Conservation (phyloP, 2,797 vertebrate genomes). For the Aplochiton taeniatus region DNA sequence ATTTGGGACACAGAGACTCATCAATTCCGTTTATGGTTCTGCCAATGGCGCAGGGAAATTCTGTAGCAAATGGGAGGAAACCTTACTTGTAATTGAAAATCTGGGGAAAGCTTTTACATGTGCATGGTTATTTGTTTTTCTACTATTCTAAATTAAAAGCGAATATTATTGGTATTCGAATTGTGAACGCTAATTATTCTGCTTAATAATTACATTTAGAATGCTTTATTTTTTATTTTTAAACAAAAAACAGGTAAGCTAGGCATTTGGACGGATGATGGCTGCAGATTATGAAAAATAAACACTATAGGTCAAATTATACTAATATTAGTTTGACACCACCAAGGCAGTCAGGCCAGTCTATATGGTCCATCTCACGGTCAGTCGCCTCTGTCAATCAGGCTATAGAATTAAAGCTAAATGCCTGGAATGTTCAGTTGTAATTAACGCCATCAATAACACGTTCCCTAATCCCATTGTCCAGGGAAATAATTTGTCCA, state of each 20-base stretch:
- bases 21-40: constrained; percentile 59
- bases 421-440: not conserved
- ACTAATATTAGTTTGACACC: too few species aligned
- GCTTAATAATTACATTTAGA: too few species aligned
- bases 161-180: too few species aligned
- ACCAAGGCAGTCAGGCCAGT: too few species aligned
- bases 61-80: constrained; percentile 41
- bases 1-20: constrained; percentile 34
- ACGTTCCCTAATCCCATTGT: constrained; percentile 4
- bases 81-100: constrained; percentile 28
- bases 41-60: constrained; percentile 38
- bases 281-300: too few species aligned
- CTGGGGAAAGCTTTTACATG: constrained; percentile 1
- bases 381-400: too few species aligned
- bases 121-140: not conserved
- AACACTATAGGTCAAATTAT: too few species aligned
- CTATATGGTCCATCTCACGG: too few species aligned
- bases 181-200: too few species aligned
- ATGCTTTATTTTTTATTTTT: too few species aligned
- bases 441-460: constrained; percentile 1
- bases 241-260: too few species aligned
- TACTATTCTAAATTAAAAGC: not conserved
- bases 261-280: too few species aligned
- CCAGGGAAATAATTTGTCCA: constrained; percentile 2
- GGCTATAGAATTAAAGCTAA: not conserved